Evolutionary conservation across 2,113 vertebrate genomes (phyloP), one percentile per base, ranked within the genome.

Genomic region (Chloebia gouldiae): DNA sequence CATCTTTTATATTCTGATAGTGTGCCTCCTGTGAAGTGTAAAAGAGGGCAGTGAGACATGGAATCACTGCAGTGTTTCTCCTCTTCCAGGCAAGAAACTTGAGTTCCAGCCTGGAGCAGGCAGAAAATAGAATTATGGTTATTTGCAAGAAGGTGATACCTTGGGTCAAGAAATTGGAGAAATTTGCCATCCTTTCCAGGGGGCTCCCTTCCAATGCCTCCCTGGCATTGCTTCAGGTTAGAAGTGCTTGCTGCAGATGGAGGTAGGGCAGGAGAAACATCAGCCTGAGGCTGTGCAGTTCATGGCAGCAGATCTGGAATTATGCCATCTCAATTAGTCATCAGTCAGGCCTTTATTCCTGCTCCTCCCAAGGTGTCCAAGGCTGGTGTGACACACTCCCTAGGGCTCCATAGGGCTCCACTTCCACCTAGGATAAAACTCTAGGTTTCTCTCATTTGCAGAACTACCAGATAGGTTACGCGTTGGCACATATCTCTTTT

Each of bases 301-400:
- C 28, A n/a, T 0, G 3, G n/a, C 25, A 39, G 50, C 37, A 78
- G 39, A 42, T 71, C 28, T 83, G 81, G 60, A 90, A 63, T 33
- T 16, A 11, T 0, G 3, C 6, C 4, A 1, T 15, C 0, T 1
- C 35, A 54, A 3, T 61, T 50, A 66, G 17, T 53, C 22, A 56
- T 27, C 53, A 33, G 25, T 28, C 15, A 76, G 21, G 18, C 6
- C 14, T 61, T 83, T 56, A 59, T 25, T 30, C 7, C 3, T 3
- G 1, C 5, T 68, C 44, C 53, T 64, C 25, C 11, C 49, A 39
- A 16, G 15, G 19, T 16, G 24, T 24, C 76, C 8, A 15, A n/a
- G 14, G 17, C 23, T 90, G 15, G 10, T 45, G 31, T 70, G 72
- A 73, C 70, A 47, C 25, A 15, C 21, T 82, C 23, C 2, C 2